Conservation (phyloP, 1,140 invertebrate genomes). For the Diorhabda carinulata region DNA sequence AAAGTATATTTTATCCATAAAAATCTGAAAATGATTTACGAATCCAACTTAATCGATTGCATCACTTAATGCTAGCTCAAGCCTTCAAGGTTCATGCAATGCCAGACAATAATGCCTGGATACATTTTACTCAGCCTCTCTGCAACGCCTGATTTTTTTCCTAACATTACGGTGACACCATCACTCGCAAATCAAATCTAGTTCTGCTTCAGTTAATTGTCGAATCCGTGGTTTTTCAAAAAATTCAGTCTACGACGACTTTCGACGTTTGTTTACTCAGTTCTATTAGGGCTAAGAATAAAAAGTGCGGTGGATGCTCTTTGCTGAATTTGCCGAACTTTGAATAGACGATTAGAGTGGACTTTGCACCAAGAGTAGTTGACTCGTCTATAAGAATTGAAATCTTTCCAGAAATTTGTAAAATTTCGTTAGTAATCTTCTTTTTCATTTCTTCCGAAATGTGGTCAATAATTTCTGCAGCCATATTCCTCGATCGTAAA, state of each 20-base stretch:
- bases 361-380: neutral
- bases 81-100: conserved; percentile 4
- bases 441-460: neutral
- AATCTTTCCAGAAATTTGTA: neutral
- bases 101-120: conserved; percentile 1
- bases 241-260: neutral
- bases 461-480: neutral
- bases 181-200: neutral
- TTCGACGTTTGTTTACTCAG: neutral
- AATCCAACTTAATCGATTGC: neutral
- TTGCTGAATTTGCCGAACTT: neutral
- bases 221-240: neutral
- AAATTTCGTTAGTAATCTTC: too few species aligned
- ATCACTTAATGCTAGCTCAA: neutral
- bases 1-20: conserved; percentile 1
- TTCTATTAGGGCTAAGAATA: neutral
- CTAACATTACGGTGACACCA: neutral
- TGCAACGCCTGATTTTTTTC: neutral
- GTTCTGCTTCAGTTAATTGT: neutral
- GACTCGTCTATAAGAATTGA: neutral
- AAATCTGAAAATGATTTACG: neutral
- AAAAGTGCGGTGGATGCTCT: neutral
- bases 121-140: neutral
- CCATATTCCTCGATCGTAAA: neutral
- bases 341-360: neutral